Evolutionary conservation across 2,797 vertebrate species (phyloP).

Genomic region (Danionella dracula): DNA sequence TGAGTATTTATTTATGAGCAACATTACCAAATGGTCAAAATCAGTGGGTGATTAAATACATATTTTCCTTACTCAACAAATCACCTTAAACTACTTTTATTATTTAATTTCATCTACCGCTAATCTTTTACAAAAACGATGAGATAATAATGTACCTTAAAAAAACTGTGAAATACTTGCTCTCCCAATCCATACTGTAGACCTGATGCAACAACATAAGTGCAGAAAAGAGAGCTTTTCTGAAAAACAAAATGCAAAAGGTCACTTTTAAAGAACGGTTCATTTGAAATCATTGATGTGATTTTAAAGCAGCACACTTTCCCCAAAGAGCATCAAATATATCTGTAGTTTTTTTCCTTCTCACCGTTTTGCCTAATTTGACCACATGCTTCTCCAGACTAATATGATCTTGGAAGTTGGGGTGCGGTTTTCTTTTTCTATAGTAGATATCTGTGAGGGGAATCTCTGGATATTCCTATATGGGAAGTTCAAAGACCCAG

Average conservation of each 20-base stretch:
- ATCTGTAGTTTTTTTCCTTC: too few species aligned
- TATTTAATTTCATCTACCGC: not conserved
- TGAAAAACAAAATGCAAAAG: conserved; percentile 39
- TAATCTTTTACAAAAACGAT: not conserved
- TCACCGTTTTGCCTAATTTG: conserved; percentile 84
- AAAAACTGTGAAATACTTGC: conserved; percentile 82
- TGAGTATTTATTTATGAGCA: too few species aligned
- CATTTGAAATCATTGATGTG: not conserved
- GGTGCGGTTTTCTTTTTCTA: conserved; percentile 77
- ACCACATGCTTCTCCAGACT: conserved; percentile 80
- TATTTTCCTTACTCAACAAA: too few species aligned
- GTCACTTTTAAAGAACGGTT: not conserved
- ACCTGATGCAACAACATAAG: conserved; percentile 84
- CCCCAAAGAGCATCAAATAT: too few species aligned
- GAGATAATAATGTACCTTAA: conserved; percentile 72
- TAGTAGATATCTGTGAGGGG: conserved; percentile 83
- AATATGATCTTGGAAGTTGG: conserved; percentile 74
- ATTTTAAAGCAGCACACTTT: not conserved
- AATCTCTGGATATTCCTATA: conserved; percentile 72
- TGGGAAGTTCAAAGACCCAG: not conserved
- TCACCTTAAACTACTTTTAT: not conserved
- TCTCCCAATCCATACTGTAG: conserved; percentile 87
- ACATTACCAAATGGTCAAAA: too few species aligned
- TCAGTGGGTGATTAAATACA: too few species aligned
- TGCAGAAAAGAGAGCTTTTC: conserved; percentile 65